Percentiles rank a stretch among this genome's conserved stretches.
These are phyloP conservation scores for Camelus dromedarius DNA, from an alignment of 2,113 vertebrate genomes.

Conservation along the genomic window DNA sequence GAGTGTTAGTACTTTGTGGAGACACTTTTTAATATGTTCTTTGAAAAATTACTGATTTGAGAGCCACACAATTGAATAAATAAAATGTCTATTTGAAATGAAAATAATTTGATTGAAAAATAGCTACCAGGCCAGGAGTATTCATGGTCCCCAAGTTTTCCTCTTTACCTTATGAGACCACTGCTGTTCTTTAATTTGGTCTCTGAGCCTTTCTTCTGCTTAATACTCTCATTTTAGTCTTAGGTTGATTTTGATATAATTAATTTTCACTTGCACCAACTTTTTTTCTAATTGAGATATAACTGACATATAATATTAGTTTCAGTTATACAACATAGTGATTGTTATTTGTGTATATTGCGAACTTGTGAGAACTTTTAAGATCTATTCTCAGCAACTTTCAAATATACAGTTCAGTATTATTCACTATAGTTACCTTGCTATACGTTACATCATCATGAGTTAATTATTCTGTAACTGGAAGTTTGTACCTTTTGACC, in stretches of 20 bases:
- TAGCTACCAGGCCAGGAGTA: not conserved
- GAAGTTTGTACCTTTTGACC: not conserved
- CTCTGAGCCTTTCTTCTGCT: not conserved
- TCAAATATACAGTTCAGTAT: not conserved
- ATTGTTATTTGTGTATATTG: not conserved
- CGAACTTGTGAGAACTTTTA: not conserved
- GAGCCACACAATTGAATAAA: not conserved
- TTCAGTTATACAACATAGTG: not conserved
- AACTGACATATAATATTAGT: not conserved
- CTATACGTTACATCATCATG: not conserved
- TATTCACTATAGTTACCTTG: not conserved
- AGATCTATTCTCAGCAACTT: not conserved
- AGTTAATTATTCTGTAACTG: not conserved
- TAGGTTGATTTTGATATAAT: not conserved
- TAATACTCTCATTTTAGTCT: not conserved
- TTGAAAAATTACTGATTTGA: constrained; percentile 17
- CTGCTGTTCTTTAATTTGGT: not conserved
- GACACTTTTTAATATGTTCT: not conserved
- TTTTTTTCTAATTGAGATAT: not conserved
- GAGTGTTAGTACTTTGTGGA: not conserved
- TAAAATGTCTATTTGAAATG: not conserved
- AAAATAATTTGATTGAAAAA: not conserved
- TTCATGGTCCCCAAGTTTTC: not conserved
- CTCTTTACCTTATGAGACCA: not conserved
- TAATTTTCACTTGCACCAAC: not conserved